A percentile compares a stretch with the other conserved stretches of the same genome.
phyloP scores from a whole-genome alignment of 2,888 invertebrate species.

The Ametastegia equiseti region DNA sequence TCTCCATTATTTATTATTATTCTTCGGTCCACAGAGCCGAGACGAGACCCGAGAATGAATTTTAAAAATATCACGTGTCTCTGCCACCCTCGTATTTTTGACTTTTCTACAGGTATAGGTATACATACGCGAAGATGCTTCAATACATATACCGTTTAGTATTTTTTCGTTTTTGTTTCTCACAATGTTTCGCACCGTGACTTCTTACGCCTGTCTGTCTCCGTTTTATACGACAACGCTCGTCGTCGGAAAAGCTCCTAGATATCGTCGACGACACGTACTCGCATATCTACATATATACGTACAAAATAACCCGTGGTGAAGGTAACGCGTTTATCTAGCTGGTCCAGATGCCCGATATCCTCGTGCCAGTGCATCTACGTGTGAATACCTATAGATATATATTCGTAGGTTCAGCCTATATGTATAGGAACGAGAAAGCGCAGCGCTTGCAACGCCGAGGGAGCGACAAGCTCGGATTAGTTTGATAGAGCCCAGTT shows the following conservation, averaged over 20 bases:
- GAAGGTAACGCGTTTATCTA: background rate
- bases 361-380: background rate
- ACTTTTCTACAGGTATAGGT: background rate
- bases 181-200: background rate
- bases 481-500: constrained; percentile 7
- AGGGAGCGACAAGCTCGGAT: background rate
- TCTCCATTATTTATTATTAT: background rate
- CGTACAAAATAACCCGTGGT: background rate
- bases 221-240: background rate
- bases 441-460: background rate
- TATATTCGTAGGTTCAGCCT: background rate
- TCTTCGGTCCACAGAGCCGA: background rate
- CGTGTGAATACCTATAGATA: background rate
- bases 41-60: background rate
- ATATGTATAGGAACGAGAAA: background rate
- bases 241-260: background rate
- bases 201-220: background rate
- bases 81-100: background rate
- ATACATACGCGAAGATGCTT: background rate
- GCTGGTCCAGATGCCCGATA: background rate
- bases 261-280: background rate
- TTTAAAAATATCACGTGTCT: background rate
- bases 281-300: too few species aligned
- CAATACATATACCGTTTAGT: background rate
- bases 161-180: too few species aligned